These are phyloP conservation scores for Apus apus DNA, from an alignment of 2,113 vertebrate genomes.

Conservation along the genomic window DNA sequence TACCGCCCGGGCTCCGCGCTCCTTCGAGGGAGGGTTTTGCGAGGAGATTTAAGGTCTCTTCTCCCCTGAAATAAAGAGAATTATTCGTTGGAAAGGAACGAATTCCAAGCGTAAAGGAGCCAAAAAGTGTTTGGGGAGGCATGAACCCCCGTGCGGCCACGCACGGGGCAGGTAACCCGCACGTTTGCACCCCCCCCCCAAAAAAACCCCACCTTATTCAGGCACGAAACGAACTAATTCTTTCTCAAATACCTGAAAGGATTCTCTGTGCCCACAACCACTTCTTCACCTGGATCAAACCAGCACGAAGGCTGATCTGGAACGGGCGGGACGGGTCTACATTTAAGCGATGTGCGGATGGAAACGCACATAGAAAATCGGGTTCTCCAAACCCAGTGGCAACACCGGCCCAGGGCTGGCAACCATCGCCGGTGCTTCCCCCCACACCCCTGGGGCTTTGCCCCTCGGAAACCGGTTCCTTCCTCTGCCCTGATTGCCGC, in stretches of 20 bases:
- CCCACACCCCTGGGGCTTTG: background rate
- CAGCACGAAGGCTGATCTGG: fast-evolving
- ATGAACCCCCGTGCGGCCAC: background rate
- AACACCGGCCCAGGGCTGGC: background rate
- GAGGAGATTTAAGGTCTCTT: background rate
- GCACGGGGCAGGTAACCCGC: background rate
- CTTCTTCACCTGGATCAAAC: background rate
- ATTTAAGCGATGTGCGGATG: background rate
- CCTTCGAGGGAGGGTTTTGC: fast-evolving
- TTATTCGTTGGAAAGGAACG: background rate
- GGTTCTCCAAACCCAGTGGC: background rate
- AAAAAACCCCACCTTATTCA: background rate
- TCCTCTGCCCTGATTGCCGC: background rate
- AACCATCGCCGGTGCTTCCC: fast-evolving
- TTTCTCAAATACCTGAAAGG: background rate
- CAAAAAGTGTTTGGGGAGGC: background rate
- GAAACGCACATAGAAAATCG: fast-evolving
- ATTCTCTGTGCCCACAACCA: background rate
- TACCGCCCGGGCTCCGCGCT: background rate
- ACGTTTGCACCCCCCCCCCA: background rate
- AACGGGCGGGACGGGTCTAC: too few relatives aligned
- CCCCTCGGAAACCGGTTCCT: background rate
- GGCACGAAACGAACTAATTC: background rate
- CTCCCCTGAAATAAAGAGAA: background rate
- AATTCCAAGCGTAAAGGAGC: background rate